Base-by-base conservation (phyloP, 2,113 vertebrate genomes). In the Catharus fuscescens region DNA sequence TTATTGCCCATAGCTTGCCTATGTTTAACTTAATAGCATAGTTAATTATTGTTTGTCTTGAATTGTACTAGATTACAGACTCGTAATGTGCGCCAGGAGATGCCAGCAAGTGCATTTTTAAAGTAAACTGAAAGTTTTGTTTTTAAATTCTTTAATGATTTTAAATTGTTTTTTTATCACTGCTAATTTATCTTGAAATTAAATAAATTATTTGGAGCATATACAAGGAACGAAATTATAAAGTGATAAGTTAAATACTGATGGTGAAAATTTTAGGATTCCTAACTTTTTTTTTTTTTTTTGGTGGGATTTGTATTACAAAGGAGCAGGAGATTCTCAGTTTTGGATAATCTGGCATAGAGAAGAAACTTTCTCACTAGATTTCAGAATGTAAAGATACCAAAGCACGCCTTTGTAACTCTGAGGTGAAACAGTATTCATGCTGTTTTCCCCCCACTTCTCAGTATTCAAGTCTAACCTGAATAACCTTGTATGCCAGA, bases 241-340 rank as follows among this genome's bases (percentile, higher is more conserved):
- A 92, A 65, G 38, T 66, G 88, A 8, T 86, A 93, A 90, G 69
- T 85, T 93, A 86, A 90, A 95, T 96, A 96, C 83, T 94, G 77
- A 96, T 3, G 60, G 81, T 96, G 70, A 96, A 92, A 88, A 90
- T 94, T 97, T 97, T 97, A 94, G 91, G 77, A 96, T 96, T 92
- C 57, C 87, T 96, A 40, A 53, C 44, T 10, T 32, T 61, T 53
- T 34, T 92, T 19, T 47, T 88, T 53, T 76, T 92, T 19, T 74
- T 56, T 14, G 1, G 13, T 93, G 88, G 95, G 82, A 60, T 88
- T 83, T 89, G 67, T 54, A 66, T 94, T 74, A 56, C 45, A 80
- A 38, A 91, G 65, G 76, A 95, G 23, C 52, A 80, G 69, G 66
- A 92, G 54, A 42, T 92, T 93, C 83, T 93, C 62, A 66, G 71